Base-by-base conservation (phyloP, 2,113 vertebrate species). In the Tor tambroides region DNA sequence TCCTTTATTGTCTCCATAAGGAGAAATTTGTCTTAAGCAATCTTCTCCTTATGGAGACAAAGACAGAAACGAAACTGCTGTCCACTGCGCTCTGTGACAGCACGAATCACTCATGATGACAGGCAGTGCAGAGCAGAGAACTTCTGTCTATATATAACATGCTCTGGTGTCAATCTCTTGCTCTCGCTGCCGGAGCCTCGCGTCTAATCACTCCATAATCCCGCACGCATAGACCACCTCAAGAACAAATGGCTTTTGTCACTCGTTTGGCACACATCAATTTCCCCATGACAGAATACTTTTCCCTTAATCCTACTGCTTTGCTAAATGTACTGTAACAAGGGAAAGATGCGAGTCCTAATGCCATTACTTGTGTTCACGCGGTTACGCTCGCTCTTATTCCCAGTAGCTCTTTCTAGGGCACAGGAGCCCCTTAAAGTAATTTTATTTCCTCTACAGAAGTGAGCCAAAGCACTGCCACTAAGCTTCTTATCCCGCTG, bases 401-500 rank as follows among this genome's bases (percentile, higher is more conserved):
- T 65, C 49, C 49, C 75, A 43, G 35, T 51, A 51, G 81, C 77
- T 35, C 86, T 83, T 88, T 89, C 84, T 87, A 88, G 80, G 80
- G 82, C 75, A 76, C 78, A 56, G 78, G 51, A 87, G 80, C 65
- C 80, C 75, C 84, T 89, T 84, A 88, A 80, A 84, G 86, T 74
- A 88, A 46, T 89, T 86, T 75, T 86, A 72, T 77, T 87, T 67
- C 43, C 43, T 74, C 30, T 38, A 41, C 82, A 84, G 85, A 85
- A 89, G 69, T 71, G 82, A 85, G 86, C 86, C 86, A 87, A 87
- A 86, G 61, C 87, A 84, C 90, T 92, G 69, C 85, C 87, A 88
- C 86, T 94, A 94, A 92, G 90, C 91, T 86, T 91, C 94, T 94
- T 95, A 94, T 65, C 86, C 84, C 26, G 75, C 26, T 51, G 89